These are phyloP conservation scores for Brachypodius melanocephalos DNA, from an alignment of 2,113 vertebrate genomes.

Conservation along the genomic window DNA sequence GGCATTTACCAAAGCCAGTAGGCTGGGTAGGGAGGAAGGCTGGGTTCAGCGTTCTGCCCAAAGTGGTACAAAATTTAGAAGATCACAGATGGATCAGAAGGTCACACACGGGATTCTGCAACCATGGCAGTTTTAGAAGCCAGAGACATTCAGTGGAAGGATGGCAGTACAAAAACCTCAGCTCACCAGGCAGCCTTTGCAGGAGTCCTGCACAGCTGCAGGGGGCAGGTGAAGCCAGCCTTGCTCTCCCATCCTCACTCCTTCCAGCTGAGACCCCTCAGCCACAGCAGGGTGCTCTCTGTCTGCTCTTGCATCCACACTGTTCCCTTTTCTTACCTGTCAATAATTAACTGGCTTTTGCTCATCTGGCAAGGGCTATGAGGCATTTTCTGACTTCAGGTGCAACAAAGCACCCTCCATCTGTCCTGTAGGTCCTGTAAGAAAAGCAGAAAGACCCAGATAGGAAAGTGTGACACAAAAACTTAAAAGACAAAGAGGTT, in stretches of 20 bases:
- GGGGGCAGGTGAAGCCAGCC: neutral
- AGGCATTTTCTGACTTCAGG: neutral
- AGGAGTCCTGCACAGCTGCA: neutral
- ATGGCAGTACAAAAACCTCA: neutral
- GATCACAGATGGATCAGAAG: neutral
- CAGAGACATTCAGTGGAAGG: neutral
- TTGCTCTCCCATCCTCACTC: neutral
- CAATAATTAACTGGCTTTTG: neutral
- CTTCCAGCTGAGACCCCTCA: neutral
- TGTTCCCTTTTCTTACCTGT: neutral
- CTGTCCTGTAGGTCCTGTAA: neutral
- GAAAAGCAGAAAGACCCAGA: neutral
- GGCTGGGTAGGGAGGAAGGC: neutral
- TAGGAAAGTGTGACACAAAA: neutral
- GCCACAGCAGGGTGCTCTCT: neutral
- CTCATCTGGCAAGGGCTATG: neutral
- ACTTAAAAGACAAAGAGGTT: neutral
- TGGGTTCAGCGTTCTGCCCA: neutral
- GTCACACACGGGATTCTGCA: neutral
- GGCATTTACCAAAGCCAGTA: fast-evolving
- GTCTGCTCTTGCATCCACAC: neutral
- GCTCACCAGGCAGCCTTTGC: neutral
- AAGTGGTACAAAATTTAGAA: neutral
- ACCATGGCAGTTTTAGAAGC: neutral
- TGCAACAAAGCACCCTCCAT: neutral